Evolutionary conservation across 2,888 invertebrate genomes (phyloP).

Genomic region (Coelinius sp.): DNA sequence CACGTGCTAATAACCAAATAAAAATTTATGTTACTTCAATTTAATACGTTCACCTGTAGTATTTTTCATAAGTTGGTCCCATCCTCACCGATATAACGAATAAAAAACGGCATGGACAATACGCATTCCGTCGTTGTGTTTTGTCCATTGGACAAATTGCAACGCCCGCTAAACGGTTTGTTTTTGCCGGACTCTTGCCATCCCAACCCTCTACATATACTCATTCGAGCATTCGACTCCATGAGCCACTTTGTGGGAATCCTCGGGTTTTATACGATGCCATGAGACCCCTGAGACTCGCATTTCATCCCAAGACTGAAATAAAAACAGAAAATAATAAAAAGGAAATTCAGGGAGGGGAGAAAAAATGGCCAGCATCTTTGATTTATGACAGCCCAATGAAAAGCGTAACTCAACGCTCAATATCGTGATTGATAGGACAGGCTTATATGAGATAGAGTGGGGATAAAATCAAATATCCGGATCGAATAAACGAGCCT

Average conservation of each 20-base stretch:
- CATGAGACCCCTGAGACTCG: neutral
- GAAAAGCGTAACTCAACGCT: constrained; percentile 11
- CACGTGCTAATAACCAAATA: too few species aligned
- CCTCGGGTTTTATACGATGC: neutral
- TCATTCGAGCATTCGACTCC: constrained; percentile 39
- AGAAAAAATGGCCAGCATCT: constrained; percentile 7
- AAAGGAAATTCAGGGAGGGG: neutral
- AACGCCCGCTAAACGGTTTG: constrained; percentile 65
- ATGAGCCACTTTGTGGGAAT: constrained; percentile 32
- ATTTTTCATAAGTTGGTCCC: neutral
- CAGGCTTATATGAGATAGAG: neutral
- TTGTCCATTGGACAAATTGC: constrained; percentile 68
- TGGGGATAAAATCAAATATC: constrained; percentile 21
- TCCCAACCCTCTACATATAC: constrained; percentile 18
- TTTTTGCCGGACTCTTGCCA: constrained; percentile 48
- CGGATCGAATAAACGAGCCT: constrained; percentile 18
- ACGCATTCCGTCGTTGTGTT: constrained; percentile 65
- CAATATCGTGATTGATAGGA: constrained; percentile 20
- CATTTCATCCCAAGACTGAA: neutral
- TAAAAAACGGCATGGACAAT: constrained; percentile 56
- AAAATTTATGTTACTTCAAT: too few species aligned
- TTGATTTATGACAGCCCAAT: constrained; percentile 21
- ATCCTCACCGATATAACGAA: constrained; percentile 11
- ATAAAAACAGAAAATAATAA: constrained; percentile 14
- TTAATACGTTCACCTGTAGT: neutral